Percentiles rank a stretch among this genome's conserved stretches.
Evolutionary conservation across 2,888 invertebrate species (phyloP).

Genomic region (Dione juno): DNA sequence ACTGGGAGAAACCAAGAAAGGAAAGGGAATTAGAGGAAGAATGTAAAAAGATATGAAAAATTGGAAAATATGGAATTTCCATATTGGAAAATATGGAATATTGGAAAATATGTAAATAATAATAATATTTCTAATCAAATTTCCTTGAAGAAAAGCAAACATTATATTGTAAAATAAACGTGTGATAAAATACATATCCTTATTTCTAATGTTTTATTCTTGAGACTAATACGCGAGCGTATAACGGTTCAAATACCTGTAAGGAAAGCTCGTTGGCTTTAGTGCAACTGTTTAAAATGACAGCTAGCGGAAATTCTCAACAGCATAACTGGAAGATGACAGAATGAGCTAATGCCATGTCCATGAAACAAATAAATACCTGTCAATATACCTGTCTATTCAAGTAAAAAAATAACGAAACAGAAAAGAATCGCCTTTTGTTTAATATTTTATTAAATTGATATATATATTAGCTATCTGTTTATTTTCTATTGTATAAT

Average conservation of each 20-base stretch:
- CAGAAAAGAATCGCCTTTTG: too few species aligned
- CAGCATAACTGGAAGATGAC: conserved; percentile 33
- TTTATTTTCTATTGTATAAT: too few species aligned
- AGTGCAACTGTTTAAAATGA: conserved; percentile 32
- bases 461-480: too few species aligned
- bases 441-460: too few species aligned
- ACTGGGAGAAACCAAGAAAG: too few species aligned
- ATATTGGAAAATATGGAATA: too few species aligned
- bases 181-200: not conserved
- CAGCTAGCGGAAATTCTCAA: conserved; percentile 39
- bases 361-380: not conserved
- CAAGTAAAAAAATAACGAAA: not conserved
- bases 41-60: too few species aligned
- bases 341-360: conserved; percentile 5
- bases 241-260: conserved; percentile 32
- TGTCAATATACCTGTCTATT: not conserved
- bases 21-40: too few species aligned
- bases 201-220: not conserved
- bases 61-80: too few species aligned
- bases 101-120: too few species aligned
- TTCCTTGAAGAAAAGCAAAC: not conserved
- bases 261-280: conserved; percentile 31
- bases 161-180: not conserved
- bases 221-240: conserved; percentile 15
- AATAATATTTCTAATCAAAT: not conserved